Conservation (phyloP, 2,888 invertebrate genomes). For the Calliopum simillimum region DNA sequence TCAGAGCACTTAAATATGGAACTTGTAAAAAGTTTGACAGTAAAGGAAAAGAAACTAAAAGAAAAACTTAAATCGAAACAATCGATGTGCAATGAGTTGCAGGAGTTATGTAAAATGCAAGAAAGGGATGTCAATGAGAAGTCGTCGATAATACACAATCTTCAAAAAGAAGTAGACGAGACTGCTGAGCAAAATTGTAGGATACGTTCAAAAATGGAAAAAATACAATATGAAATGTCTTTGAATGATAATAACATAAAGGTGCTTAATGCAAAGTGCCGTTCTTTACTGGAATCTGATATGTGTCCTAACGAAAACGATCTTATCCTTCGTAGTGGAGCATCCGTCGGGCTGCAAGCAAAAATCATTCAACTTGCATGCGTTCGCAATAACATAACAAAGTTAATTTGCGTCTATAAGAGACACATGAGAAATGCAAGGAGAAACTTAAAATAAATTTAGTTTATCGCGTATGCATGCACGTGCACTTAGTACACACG, state of each 20-base stretch:
- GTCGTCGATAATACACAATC: conserved; percentile 17
- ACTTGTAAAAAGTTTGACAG: conserved; percentile 32
- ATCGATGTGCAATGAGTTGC: conserved; percentile 26
- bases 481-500: no score
- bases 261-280: conserved; percentile 32
- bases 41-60: conserved; percentile 33
- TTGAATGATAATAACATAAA: conserved; percentile 16
- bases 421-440: no score
- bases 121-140: conserved; percentile 37
- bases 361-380: conserved; percentile 33
- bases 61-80: not conserved
- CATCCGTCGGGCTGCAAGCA: conserved; percentile 25
- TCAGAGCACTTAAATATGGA: conserved; percentile 28
- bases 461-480: no score
- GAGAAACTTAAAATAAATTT: no score
- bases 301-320: conserved; percentile 39
- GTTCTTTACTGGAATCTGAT: conserved; percentile 15
- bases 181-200: conserved; percentile 19
- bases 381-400: conserved; percentile 3
- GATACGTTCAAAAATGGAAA: conserved; percentile 22
- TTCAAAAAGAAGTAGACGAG: conserved; percentile 31
- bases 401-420: no score
- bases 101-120: conserved; percentile 30
- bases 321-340: conserved; percentile 30
- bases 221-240: conserved; percentile 12